Evolutionary conservation across 1,140 invertebrate genomes (phyloP).

Genomic region (Adoxophyes honmai): DNA sequence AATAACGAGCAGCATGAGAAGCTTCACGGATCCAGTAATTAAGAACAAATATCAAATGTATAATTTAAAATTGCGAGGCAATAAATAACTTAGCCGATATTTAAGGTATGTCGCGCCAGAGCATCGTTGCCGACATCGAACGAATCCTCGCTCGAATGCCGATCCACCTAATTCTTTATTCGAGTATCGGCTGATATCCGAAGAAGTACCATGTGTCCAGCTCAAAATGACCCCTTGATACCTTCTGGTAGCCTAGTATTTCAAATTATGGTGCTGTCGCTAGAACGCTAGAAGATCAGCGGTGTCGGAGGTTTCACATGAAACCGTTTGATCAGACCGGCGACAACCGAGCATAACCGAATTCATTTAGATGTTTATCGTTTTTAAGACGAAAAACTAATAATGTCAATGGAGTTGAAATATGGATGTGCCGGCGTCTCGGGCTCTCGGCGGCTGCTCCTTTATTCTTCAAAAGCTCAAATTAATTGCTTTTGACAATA

Average conservation of each 20-base stretch:
- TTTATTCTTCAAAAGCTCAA: conserved; percentile 2
- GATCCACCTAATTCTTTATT: background rate
- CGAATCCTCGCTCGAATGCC: background rate
- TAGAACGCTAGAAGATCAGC: background rate
- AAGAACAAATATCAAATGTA: conserved; percentile 5
- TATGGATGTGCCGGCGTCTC: background rate
- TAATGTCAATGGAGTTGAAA: conserved; percentile 40
- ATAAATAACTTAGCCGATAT: conserved; percentile 62
- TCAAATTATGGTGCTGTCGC: background rate
- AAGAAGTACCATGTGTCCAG: background rate
- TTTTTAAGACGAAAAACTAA: conserved; percentile 62
- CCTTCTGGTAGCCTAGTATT: background rate
- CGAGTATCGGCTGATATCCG: background rate
- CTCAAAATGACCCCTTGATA: background rate
- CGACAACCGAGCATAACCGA: conserved; percentile 40
- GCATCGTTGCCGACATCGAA: conserved; percentile 52
- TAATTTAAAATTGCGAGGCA: conserved; percentile 44
- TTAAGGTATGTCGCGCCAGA: conserved; percentile 55
- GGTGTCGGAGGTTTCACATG: background rate
- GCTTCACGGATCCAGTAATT: conserved; percentile 5
- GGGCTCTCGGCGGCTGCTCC: background rate
- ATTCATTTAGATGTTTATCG: conserved; percentile 69
- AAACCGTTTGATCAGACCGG: conserved; percentile 53
- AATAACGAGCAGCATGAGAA: background rate
- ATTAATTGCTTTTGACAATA: conserved; percentile 6